Evolutionary conservation across 2,113 vertebrate species (phyloP).

Genomic region (Lepisosteus osseus): DNA sequence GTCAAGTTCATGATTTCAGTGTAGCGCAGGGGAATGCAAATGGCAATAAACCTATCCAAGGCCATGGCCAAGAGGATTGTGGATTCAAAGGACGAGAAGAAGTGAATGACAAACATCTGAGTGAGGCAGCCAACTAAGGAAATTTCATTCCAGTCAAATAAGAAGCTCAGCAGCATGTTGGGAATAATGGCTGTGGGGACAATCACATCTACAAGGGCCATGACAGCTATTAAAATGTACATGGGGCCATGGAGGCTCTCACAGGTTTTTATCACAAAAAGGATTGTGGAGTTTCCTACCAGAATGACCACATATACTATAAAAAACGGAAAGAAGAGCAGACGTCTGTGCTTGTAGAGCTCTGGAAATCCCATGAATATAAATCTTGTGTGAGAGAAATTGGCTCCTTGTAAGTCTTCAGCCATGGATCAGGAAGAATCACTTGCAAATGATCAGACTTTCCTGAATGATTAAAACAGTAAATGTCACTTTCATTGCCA

Average conservation of each 20-base stretch:
- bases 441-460: background rate
- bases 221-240: constrained; percentile 62
- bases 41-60: constrained; percentile 64
- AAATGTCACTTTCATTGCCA: background rate
- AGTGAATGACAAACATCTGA: constrained; percentile 77
- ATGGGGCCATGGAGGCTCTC: constrained; percentile 62
- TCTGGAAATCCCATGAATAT: constrained; percentile 55
- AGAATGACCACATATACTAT: constrained; percentile 41
- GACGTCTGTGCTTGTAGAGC: constrained; percentile 35
- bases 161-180: constrained; percentile 54
- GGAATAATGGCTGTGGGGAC: constrained; percentile 53
- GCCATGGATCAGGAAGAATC: constrained; percentile 25
- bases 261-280: constrained; percentile 41
- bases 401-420: constrained; percentile 31
- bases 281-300: constrained; percentile 52
- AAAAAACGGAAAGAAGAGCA: constrained; percentile 51
- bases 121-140: constrained; percentile 59
- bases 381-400: constrained; percentile 56
- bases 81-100: constrained; percentile 65
- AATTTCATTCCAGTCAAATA: constrained; percentile 45
- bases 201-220: constrained; percentile 59
- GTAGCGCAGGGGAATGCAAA: constrained; percentile 68
- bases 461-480: background rate
- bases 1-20: constrained; percentile 32
- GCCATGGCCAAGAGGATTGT: constrained; percentile 68